Evolutionary conservation across 2,888 invertebrate species (phyloP).

Genomic region (Matsumyia berberina): DNA sequence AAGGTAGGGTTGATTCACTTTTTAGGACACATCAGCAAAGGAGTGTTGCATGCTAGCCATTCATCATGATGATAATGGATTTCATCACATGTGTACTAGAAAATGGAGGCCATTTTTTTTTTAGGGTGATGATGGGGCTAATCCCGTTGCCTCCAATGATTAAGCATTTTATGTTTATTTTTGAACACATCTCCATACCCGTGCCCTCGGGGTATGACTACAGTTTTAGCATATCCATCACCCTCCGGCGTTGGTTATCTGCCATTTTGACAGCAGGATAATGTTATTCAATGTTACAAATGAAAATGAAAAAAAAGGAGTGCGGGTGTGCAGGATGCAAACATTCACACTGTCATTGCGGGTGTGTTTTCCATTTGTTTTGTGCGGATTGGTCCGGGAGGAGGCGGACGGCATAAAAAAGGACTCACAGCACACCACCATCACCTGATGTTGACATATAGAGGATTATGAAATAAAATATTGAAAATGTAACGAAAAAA

Average conservation of each 20-base stretch:
- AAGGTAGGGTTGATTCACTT: too few species aligned
- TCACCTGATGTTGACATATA: constrained; percentile 35
- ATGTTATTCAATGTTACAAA: constrained; percentile 34
- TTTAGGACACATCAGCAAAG: neutral
- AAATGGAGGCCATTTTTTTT: neutral
- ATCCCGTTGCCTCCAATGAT: neutral
- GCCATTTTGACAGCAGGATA: constrained; percentile 45
- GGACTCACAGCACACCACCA: neutral
- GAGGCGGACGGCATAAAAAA: neutral
- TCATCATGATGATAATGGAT: constrained; percentile 37
- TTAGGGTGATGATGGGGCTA: constrained; percentile 19
- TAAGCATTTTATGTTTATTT: neutral
- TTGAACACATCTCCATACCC: neutral
- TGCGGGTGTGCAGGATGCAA: neutral
- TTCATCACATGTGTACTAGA: neutral
- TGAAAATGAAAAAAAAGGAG: constrained; percentile 2
- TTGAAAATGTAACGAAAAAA: constrained; percentile 23
- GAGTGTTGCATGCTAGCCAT: constrained; percentile 19
- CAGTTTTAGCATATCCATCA: constrained; percentile 26
- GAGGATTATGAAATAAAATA: constrained; percentile 41
- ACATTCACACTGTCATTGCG: neutral
- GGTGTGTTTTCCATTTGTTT: too few species aligned
- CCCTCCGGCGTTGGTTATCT: constrained; percentile 23
- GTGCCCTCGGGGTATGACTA: neutral
- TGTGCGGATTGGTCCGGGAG: too few species aligned